A percentile compares a stretch with the other conserved stretches of the same genome.
Conservation (phyloP, 2,797 vertebrate species). For the Vultur gryphus region DNA sequence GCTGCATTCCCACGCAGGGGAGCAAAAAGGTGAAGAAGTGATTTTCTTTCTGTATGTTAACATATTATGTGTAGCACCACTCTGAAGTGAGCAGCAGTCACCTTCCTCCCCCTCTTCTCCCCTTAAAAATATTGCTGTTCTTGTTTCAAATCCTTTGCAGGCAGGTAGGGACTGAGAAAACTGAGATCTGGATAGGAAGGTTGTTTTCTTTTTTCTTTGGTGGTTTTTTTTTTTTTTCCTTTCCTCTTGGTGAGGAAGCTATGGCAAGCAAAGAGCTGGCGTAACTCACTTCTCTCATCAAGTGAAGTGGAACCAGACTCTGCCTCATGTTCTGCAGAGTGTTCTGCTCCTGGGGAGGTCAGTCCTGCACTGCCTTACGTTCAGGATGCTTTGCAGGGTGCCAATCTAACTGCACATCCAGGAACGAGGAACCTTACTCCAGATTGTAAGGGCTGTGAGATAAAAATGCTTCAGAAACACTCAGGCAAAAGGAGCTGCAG, state of each 20-base stretch:
- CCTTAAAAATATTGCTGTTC: background rate
- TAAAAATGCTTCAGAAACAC: background rate
- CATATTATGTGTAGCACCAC: background rate
- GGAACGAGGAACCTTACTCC: background rate
- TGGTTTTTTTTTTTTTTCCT: no score
- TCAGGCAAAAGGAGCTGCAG: background rate
- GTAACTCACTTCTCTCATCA: background rate
- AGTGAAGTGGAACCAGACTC: background rate
- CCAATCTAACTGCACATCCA: background rate
- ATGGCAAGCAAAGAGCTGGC: background rate
- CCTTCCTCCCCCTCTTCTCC: background rate
- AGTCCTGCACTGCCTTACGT: fast-evolving
- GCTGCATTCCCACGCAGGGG: background rate
- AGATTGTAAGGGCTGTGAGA: background rate
- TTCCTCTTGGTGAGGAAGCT: background rate
- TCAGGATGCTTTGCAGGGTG: background rate
- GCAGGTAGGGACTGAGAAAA: background rate
- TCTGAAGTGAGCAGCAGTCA: slow-evolving; percentile 8
- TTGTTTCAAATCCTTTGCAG: background rate
- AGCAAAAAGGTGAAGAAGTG: slow-evolving; percentile 28
- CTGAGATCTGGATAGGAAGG: background rate
- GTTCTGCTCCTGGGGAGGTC: background rate
- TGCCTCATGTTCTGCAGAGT: background rate
- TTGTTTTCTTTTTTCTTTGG: background rate
- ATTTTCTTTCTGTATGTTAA: slow-evolving; percentile 26